These are phyloP conservation scores for Sebastes goodei DNA, from an alignment of 2,797 vertebrate species.

Conservation along the genomic window DNA sequence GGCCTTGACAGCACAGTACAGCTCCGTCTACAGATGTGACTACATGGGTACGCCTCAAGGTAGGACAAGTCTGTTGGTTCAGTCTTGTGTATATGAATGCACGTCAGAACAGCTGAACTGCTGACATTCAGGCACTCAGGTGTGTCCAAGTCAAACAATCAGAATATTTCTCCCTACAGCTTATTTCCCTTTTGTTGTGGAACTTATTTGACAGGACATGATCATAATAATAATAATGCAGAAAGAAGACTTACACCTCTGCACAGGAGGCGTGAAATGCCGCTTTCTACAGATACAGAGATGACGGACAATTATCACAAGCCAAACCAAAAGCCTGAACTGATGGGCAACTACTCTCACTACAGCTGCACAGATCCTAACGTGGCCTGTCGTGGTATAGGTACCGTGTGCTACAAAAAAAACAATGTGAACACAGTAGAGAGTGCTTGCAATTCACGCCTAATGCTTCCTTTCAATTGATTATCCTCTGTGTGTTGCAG, in stretches of 20 bases:
- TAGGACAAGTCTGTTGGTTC: slow-evolving; percentile 39
- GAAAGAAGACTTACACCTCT: slow-evolving; percentile 22
- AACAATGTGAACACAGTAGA: neutral
- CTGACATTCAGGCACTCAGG: neutral
- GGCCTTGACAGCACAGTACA: slow-evolving; percentile 80
- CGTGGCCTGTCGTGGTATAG: slow-evolving; percentile 68
- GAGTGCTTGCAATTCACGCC: neutral
- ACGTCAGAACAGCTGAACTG: neutral
- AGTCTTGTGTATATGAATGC: neutral
- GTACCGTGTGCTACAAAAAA: slow-evolving; percentile 47
- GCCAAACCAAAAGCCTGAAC: slow-evolving; percentile 70
- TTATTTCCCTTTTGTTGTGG: neutral
- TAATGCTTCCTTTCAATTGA: neutral
- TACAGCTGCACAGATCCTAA: slow-evolving; percentile 66
- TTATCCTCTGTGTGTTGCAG: slow-evolving; percentile 61
- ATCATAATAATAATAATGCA: slow-evolving; percentile 19
- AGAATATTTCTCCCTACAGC: neutral
- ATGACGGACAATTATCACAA: slow-evolving; percentile 75
- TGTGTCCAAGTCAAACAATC: neutral
- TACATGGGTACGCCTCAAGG: slow-evolving; percentile 80
- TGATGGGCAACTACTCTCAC: slow-evolving; percentile 62
- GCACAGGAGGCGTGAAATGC: slow-evolving; percentile 47
- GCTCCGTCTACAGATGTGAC: slow-evolving; percentile 80
- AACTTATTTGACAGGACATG: slow-evolving; percentile 53
- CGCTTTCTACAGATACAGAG: slow-evolving; percentile 71